phyloP scores from a whole-genome alignment of 1,140 invertebrate genomes.

The Ridgeia piscesae region DNA sequence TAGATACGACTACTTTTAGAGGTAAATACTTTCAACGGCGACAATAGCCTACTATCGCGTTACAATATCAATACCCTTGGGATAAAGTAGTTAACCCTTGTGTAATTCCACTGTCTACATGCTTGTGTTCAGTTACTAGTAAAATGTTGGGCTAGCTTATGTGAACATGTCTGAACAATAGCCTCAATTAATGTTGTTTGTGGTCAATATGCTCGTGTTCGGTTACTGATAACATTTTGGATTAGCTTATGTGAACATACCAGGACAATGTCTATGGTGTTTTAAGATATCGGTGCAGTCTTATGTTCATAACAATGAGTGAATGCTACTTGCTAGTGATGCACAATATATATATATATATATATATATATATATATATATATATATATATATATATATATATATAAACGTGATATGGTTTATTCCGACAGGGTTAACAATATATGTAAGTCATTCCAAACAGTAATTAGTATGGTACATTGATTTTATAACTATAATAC shows the following conservation, averaged over 20 bases:
- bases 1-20: neutral
- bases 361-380: too few relatives aligned
- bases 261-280: neutral
- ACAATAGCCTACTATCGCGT: neutral
- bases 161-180: neutral
- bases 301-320: too few relatives aligned
- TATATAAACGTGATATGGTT: too few relatives aligned
- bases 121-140: neutral
- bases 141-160: neutral
- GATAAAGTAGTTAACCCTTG: neutral
- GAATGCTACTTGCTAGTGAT: too few relatives aligned
- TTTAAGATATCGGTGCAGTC: too few relatives aligned
- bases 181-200: too few relatives aligned
- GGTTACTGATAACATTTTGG: neutral
- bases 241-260: neutral
- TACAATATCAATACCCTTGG: neutral
- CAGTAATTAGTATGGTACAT: too few relatives aligned
- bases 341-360: too few relatives aligned
- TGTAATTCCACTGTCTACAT: neutral
- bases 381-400: too few relatives aligned
- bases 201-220: neutral
- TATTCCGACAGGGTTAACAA: too few relatives aligned
- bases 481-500: neutral
- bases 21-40: neutral
- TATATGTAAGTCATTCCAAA: too few relatives aligned